Evolutionary conservation across 2,888 invertebrate genomes (phyloP), one percentile per base, ranked within the genome.

Genomic region (Coenonympha glycerion): DNA sequence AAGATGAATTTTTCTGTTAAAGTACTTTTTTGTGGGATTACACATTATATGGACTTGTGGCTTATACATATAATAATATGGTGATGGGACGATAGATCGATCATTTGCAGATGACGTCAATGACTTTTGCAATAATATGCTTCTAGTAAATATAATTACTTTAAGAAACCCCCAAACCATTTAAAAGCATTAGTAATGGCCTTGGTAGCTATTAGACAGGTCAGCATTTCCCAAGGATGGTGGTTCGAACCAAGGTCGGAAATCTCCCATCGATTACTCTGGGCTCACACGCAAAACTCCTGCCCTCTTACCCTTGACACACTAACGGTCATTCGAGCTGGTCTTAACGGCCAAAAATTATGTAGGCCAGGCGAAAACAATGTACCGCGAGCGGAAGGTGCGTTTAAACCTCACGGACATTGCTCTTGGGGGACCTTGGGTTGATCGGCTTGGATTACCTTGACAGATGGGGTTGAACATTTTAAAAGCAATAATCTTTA

Each of bases 201-300:
- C 74, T 75, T 73, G 63, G 57, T 50, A 53, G 6, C 50, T 59
- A 68, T 76, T 70, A 74, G 79, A 79, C 79, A 76, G 75, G 75
- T 77, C 71, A 75, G 72, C 68, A 65, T 60, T 70, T 57, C 51
- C 70, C 77, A 80, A 82, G 82, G 83, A 81, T 80, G 70, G 69
- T 64, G 71, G 45, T 47, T 49, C 71, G 63, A 73, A 67, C 70
- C 82, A 86, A 87, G 86, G 87, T 83, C 80, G 73, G 62, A 78
- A 79, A 82, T 85, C 82, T 82, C 76, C 65, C 82, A 85, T 85
- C 86, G 83, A 85, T 85, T 84, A 73, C 64, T 63, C 53, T 51
- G 44, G 65, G 64, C 67, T 61, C 68, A 71, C 86, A 86, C 86
- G 86, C 87, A 80, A 85, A 85, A 79, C 79, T 76, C 69, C 74